These are phyloP conservation scores for Gonocerus acuteangulatus DNA, from an alignment of 2,888 invertebrate species.

Conservation along the genomic window DNA sequence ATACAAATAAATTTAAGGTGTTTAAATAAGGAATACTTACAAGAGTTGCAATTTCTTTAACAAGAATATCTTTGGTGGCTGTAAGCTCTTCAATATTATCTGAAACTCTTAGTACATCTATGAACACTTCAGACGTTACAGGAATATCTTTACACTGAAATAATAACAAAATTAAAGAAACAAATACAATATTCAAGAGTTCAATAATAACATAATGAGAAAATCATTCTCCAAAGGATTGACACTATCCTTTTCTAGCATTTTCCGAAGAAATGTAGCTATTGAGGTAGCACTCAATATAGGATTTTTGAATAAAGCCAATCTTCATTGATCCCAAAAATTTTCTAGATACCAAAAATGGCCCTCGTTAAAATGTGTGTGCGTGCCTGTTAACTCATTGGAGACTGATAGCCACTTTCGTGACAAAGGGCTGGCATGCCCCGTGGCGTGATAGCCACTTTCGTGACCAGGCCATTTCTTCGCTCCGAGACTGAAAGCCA, in stretches of 20 bases:
- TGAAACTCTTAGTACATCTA: slow-evolving; percentile 71
- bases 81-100: slow-evolving; percentile 73
- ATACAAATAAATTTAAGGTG: too few species aligned
- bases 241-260: neutral
- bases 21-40: slow-evolving; percentile 44
- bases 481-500: too few species aligned
- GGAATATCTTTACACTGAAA: slow-evolving; percentile 69
- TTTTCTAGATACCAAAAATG: too few species aligned
- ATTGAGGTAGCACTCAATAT: too few species aligned
- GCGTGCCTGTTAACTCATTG: too few species aligned
- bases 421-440: too few species aligned
- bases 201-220: neutral
- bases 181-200: neutral
- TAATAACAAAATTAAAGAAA: slow-evolving; percentile 25
- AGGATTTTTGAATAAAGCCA: neutral
- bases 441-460: too few species aligned
- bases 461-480: too few species aligned
- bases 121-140: slow-evolving; percentile 74
- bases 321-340: neutral
- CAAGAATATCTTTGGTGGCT: slow-evolving; percentile 69
- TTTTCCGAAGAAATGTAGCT: too few species aligned
- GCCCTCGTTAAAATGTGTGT: too few species aligned
- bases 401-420: too few species aligned
- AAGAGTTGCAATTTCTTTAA: slow-evolving; percentile 70
- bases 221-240: neutral